phyloP scores from a whole-genome alignment of 1,140 invertebrate species.

The Cylas formicarius region DNA sequence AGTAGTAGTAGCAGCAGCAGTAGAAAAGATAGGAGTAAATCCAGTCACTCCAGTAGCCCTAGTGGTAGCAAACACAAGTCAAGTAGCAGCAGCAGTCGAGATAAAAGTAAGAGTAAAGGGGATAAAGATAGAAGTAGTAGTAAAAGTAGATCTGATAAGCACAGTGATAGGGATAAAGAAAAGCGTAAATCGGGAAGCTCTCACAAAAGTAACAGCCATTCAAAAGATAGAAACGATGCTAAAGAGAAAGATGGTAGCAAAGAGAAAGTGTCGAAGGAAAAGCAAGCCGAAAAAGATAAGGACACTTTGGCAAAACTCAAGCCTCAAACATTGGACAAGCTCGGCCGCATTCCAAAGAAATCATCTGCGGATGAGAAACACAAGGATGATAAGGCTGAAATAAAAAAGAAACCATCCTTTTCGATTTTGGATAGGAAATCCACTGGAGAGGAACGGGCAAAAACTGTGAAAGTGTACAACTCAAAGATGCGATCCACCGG shows the following conservation, averaged over 20 bases:
- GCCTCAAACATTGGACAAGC: constrained; percentile 57
- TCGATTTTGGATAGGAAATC: constrained; percentile 70
- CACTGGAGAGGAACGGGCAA: constrained; percentile 54
- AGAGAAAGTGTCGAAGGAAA: constrained; percentile 42
- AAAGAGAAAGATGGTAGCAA: constrained; percentile 36
- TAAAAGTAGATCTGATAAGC: constrained; percentile 36
- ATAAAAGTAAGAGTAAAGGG: constrained; percentile 24
- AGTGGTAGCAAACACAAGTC: constrained; percentile 25
- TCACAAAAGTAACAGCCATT: constrained; percentile 40
- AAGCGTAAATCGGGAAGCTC: constrained; percentile 34
- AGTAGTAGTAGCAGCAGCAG: constrained; percentile 38
- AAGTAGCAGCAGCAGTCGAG: constrained; percentile 17
- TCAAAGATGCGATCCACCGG: constrained; percentile 82
- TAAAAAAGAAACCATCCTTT: constrained; percentile 66
- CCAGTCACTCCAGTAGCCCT: constrained; percentile 27
- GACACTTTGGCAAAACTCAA: constrained; percentile 58
- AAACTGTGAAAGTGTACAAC: constrained; percentile 83
- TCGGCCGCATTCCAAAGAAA: constrained; percentile 72
- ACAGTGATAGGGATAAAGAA: too few relatives aligned
- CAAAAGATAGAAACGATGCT: constrained; percentile 31
- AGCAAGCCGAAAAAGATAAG: constrained; percentile 59
- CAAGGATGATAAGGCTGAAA: constrained; percentile 28
- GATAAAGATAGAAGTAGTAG: constrained; percentile 38
- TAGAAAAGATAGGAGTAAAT: constrained; percentile 36
- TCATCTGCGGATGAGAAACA: constrained; percentile 37